phyloP scores from a whole-genome alignment of 2,113 vertebrate species.

The Eclectus roratus region DNA sequence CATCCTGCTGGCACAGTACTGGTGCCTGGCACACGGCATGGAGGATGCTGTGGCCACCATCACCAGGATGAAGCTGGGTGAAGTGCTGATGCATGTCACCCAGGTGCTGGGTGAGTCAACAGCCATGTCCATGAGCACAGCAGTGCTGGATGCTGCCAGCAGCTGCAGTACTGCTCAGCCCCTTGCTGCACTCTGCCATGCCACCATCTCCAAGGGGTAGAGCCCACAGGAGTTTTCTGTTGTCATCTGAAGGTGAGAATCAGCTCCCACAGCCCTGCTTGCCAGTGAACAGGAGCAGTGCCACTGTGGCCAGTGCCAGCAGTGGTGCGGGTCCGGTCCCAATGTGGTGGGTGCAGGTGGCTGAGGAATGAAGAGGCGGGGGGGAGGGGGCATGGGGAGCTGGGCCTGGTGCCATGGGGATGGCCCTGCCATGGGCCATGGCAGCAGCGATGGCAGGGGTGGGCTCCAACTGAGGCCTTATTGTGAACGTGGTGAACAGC shows the following conservation, averaged over 20 bases:
- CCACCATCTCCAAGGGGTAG: fast-evolving
- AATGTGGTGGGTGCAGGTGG: background rate
- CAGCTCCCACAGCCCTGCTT: too few species aligned
- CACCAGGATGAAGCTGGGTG: conserved; percentile 91
- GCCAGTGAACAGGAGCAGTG: too few species aligned
- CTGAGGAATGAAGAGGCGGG: background rate
- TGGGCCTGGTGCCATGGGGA: too few species aligned
- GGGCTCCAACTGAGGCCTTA: conserved; percentile 91
- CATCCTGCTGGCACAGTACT: conserved; percentile 80
- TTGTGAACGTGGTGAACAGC: conserved; percentile 95
- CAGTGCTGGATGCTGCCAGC: fast-evolving
- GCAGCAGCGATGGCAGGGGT: conserved; percentile 55
- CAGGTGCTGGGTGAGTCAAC: conserved; percentile 84
- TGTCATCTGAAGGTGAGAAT: background rate
- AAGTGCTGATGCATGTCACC: conserved; percentile 90
- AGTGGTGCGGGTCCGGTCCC: background rate
- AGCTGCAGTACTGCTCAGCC: fast-evolving
- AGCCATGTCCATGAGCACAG: background rate
- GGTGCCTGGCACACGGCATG: background rate
- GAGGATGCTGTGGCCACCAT: conserved; percentile 54
- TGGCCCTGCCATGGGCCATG: background rate
- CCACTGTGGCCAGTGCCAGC: too few species aligned
- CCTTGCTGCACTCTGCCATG: background rate
- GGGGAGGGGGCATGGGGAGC: background rate
- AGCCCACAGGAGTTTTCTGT: too few species aligned